These are phyloP conservation scores for Carposina sasakii DNA, from an alignment of 1,140 invertebrate species.

Conservation along the genomic window DNA sequence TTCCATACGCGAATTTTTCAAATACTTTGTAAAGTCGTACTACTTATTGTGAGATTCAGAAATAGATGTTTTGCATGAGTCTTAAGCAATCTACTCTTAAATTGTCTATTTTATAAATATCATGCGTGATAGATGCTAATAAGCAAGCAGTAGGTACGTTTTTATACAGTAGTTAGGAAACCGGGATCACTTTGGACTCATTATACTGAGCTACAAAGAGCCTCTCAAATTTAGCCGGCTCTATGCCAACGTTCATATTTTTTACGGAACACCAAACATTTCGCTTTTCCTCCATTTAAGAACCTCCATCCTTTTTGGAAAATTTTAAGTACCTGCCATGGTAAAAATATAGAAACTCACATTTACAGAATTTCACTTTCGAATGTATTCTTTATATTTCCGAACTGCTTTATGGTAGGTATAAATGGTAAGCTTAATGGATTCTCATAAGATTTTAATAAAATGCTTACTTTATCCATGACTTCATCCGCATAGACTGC, in stretches of 20 bases:
- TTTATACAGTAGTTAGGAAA: no score
- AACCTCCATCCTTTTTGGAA: neutral
- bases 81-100: no score
- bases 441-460: neutral
- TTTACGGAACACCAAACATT: slow-evolving; percentile 20
- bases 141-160: no score
- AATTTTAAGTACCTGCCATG: no score
- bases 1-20: no score
- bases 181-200: no score
- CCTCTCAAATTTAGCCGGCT: slow-evolving; percentile 35
- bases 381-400: neutral
- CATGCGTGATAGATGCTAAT: no score
- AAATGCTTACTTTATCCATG: neutral
- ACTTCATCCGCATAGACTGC: neutral
- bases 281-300: neutral
- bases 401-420: neutral
- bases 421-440: neutral
- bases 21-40: no score
- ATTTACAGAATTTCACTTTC: neutral
- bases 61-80: no score
- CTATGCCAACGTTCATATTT: slow-evolving; percentile 25
- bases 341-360: neutral
- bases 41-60: no score
- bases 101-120: no score
- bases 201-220: no score